Percentiles rank a stretch among this genome's conserved stretches.
Conservation (phyloP, 2,888 invertebrate species). For the Lasioglossum marginatum region DNA sequence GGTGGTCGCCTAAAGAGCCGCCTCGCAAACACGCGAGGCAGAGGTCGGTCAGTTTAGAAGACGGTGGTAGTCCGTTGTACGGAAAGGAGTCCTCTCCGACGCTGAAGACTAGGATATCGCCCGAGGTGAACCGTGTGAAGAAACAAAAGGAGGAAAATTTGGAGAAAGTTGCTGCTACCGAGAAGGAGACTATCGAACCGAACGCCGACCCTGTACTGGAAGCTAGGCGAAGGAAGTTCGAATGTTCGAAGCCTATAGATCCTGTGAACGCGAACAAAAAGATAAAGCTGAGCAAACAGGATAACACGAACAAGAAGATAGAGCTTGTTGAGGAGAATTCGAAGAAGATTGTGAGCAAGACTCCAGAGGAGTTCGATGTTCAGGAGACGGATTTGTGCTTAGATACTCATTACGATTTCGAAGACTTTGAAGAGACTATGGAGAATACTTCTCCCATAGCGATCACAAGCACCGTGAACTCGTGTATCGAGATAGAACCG, state of each 20-base stretch:
- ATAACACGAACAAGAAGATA: slow-evolving; percentile 56
- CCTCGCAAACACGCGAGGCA: slow-evolving; percentile 64
- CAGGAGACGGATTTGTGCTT: slow-evolving; percentile 64
- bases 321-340: slow-evolving; percentile 43
- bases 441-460: slow-evolving; percentile 66
- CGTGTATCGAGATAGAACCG: slow-evolving; percentile 70
- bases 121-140: slow-evolving; percentile 57
- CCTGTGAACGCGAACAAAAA: slow-evolving; percentile 85
- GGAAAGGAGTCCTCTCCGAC: slow-evolving; percentile 64
- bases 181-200: slow-evolving; percentile 66
- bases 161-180: slow-evolving; percentile 50
- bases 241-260: slow-evolving; percentile 84
- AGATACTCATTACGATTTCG: slow-evolving; percentile 68
- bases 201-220: slow-evolving; percentile 85
- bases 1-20: slow-evolving; percentile 76
- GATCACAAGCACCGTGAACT: slow-evolving; percentile 62
- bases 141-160: slow-evolving; percentile 62
- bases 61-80: slow-evolving; percentile 49
- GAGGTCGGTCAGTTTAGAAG: slow-evolving; percentile 72
- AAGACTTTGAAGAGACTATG: slow-evolving; percentile 64
- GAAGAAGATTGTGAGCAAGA: slow-evolving; percentile 56
- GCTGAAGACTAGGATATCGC: slow-evolving; percentile 57
- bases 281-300: slow-evolving; percentile 80
- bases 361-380: slow-evolving; percentile 58
- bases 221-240: slow-evolving; percentile 86